Evolutionary conservation across 2,888 invertebrate genomes (phyloP).

Genomic region (Helleia helle): DNA sequence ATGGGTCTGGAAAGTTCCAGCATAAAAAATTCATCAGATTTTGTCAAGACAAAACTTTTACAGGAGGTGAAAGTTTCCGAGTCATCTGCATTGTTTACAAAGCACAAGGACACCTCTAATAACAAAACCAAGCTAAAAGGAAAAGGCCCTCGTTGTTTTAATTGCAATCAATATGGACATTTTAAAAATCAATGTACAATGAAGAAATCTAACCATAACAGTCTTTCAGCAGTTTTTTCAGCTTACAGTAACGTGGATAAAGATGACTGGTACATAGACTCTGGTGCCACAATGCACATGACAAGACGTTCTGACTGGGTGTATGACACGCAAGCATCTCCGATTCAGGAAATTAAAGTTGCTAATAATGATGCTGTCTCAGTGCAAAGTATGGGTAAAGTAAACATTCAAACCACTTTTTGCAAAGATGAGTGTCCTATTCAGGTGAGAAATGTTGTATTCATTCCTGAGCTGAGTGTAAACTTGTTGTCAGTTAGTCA

Average conservation of each 20-base stretch:
- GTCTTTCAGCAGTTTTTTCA: conserved; percentile 18
- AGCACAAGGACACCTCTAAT: too few relatives aligned
- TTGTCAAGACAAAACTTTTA: too few relatives aligned
- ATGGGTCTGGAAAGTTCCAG: too few relatives aligned
- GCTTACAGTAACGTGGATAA: conserved; percentile 4
- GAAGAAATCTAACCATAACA: not conserved
- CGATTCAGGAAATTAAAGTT: conserved; percentile 17
- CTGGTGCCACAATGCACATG: conserved; percentile 24
- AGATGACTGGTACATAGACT: conserved; percentile 18
- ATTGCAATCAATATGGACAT: too few relatives aligned
- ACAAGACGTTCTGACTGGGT: conserved; percentile 17
- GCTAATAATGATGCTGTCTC: conserved; percentile 18
- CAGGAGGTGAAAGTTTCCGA: too few relatives aligned
- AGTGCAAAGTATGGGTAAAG: conserved; percentile 18
- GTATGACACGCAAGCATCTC: conserved; percentile 15
- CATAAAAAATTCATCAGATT: too few relatives aligned
- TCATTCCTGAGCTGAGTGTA: conserved; percentile 17
- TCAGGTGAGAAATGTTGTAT: conserved; percentile 21
- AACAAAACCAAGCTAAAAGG: too few relatives aligned
- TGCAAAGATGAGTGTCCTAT: conserved; percentile 11
- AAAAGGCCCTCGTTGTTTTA: too few relatives aligned
- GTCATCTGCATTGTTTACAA: too few relatives aligned
- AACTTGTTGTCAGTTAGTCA: conserved; percentile 24
- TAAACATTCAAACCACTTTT: conserved; percentile 12
- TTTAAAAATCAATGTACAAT: too few relatives aligned